Evolutionary conservation across 2,797 vertebrate genomes (phyloP).

Genomic region (Triplophysa bombifrons): DNA sequence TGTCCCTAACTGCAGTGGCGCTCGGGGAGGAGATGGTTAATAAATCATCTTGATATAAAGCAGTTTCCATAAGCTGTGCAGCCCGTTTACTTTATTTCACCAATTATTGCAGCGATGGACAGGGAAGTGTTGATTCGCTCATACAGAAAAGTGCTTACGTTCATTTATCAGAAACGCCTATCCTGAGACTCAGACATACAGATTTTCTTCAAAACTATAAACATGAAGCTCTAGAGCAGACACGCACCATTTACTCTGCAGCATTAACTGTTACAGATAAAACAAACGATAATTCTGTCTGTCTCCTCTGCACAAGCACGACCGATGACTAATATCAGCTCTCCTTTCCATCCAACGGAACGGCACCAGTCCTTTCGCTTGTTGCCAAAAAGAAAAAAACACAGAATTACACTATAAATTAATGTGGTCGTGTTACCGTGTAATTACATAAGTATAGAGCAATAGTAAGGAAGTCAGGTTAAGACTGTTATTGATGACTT

Average conservation of each 20-base stretch:
- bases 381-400: not conserved
- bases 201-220: conserved; percentile 97
- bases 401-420: not conserved
- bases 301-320: conserved; percentile 93
- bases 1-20: conserved; percentile 10
- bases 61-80: conserved; percentile 77
- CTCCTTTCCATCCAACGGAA: conserved; percentile 77
- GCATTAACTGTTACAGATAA: conserved; percentile 95
- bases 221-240: conserved; percentile 86
- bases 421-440: not conserved
- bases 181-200: conserved; percentile 81
- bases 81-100: conserved; percentile 93
- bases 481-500: not conserved
- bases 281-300: conserved; percentile 96
- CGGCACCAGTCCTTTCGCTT: not conserved
- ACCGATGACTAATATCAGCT: conserved; percentile 81
- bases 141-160: conserved; percentile 88
- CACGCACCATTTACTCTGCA: conserved; percentile 92
- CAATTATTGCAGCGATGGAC: conserved; percentile 89
- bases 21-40: conserved; percentile 8
- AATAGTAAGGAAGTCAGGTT: not conserved
- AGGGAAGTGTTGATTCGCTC: conserved; percentile 89
- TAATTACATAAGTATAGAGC: not conserved
- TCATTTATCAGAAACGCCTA: conserved; percentile 92
- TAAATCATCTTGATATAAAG: conserved; percentile 71